phyloP scores from a whole-genome alignment of 1,140 invertebrate species.

The Drosophila varians region DNA sequence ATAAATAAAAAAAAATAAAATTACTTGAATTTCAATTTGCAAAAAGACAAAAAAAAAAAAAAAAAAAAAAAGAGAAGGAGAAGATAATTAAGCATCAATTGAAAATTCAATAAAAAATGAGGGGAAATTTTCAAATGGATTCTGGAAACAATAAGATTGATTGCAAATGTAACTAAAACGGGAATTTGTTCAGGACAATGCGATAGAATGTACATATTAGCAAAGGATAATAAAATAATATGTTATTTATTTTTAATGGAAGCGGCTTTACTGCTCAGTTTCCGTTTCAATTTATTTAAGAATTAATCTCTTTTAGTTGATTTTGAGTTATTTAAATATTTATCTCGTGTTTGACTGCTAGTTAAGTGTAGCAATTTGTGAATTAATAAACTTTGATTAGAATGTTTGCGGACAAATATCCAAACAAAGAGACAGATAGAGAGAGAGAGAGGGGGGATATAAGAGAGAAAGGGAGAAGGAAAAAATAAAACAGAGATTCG shows the following conservation, averaged over 20 bases:
- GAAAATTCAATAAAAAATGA: constrained; percentile 4
- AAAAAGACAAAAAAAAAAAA: constrained; percentile 34
- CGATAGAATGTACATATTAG: too few relatives aligned
- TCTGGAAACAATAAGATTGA: background rate
- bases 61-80: too few relatives aligned
- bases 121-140: background rate
- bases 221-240: too few relatives aligned
- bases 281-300: too few relatives aligned
- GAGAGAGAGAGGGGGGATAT: background rate
- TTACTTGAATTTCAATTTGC: background rate
- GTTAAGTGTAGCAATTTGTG: constrained; percentile 67
- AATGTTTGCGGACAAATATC: constrained; percentile 57
- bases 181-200: too few relatives aligned
- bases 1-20: background rate
- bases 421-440: constrained; percentile 49
- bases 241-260: too few relatives aligned
- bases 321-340: background rate
- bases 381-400: constrained; percentile 74
- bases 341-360: constrained; percentile 4
- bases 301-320: too few relatives aligned
- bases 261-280: too few relatives aligned
- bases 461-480: background rate
- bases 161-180: too few relatives aligned
- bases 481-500: constrained; percentile 27
- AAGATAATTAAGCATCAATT: constrained; percentile 14